Conservation (phyloP, 2,888 invertebrate species). For the Urechis unicinctus region DNA sequence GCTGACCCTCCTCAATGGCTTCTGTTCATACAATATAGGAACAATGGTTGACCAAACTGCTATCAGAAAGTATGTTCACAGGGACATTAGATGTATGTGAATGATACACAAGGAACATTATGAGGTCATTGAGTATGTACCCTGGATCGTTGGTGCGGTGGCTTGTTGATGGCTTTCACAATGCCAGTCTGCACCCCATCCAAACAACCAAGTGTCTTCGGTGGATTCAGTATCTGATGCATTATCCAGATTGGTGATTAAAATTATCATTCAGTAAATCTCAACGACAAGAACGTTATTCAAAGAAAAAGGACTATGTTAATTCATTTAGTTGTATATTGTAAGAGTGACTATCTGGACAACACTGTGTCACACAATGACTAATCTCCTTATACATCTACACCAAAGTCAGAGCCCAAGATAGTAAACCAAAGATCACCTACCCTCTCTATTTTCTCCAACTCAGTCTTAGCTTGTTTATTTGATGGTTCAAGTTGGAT, state of each 20-base stretch:
- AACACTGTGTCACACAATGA: too few species aligned
- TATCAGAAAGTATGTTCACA: too few species aligned
- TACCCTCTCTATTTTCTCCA: slow-evolving; percentile 57
- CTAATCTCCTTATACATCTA: too few species aligned
- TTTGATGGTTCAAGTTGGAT: slow-evolving; percentile 75
- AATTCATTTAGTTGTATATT: too few species aligned
- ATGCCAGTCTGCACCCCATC: too few species aligned
- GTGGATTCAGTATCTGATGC: too few species aligned
- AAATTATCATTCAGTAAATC: background rate
- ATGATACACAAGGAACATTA: background rate
- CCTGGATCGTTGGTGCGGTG: background rate
- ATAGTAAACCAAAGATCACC: background rate
- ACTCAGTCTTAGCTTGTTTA: slow-evolving; percentile 51
- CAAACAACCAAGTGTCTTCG: too few species aligned
- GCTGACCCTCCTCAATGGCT: background rate
- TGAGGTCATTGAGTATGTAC: background rate
- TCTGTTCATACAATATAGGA: background rate
- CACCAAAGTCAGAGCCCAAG: too few species aligned
- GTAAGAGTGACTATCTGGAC: too few species aligned
- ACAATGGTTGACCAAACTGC: too few species aligned
- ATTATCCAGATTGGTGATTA: background rate
- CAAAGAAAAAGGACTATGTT: background rate
- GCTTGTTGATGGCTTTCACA: background rate
- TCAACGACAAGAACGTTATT: background rate
- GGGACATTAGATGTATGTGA: too few species aligned